Conservation (phyloP, 2,113 vertebrate genomes). For the Actenoides hombroni region DNA sequence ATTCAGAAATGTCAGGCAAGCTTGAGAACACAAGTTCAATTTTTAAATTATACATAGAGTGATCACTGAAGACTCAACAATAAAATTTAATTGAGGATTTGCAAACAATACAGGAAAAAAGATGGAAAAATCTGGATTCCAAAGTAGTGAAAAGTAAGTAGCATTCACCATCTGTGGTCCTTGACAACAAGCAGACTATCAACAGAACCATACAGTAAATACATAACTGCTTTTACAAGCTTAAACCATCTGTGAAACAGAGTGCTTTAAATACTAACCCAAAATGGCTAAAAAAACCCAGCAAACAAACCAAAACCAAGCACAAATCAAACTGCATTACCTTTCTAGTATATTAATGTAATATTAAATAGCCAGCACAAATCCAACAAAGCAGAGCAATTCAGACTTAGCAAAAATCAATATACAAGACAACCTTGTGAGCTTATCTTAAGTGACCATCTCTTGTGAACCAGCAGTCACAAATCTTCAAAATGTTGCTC, state of each 20-base stretch:
- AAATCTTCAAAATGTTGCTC: neutral
- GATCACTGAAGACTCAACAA: neutral
- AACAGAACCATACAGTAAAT: slow-evolving; percentile 27
- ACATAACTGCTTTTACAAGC: slow-evolving; percentile 31
- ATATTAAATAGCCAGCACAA: slow-evolving; percentile 1
- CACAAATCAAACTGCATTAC: neutral
- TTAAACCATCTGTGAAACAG: slow-evolving; percentile 39
- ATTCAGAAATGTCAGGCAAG: neutral
- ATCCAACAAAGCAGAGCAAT: slow-evolving; percentile 10
- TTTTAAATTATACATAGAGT: neutral
- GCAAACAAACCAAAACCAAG: neutral
- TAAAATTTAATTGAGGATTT: neutral
- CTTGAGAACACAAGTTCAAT: neutral
- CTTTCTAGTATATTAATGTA: neutral
- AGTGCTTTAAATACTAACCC: slow-evolving; percentile 3
- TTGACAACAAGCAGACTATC: slow-evolving; percentile 47
- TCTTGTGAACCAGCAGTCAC: neutral
- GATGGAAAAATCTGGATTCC: neutral
- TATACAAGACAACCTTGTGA: neutral
- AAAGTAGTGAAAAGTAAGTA: slow-evolving; percentile 6
- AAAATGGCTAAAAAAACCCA: neutral
- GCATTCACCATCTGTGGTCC: slow-evolving; percentile 16
- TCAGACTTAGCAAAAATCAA: neutral
- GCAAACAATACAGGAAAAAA: neutral
- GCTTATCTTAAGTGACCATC: neutral